Percentiles rank a stretch among this genome's conserved stretches.
Conservation (phyloP, 2,113 vertebrate genomes). For the Dinomys branickii region DNA sequence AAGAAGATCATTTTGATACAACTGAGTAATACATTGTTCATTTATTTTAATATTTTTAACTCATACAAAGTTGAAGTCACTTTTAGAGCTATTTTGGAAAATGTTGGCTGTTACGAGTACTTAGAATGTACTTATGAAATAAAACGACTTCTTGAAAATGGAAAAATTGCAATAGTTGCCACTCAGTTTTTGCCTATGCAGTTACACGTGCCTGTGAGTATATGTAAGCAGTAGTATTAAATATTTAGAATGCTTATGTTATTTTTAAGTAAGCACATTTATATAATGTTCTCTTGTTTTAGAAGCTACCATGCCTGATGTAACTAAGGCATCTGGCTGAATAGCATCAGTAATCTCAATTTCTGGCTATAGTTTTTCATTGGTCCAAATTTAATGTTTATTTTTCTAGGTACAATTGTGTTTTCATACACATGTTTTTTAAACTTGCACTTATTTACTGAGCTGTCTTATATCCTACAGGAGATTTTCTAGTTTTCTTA, state of each 20-base stretch:
- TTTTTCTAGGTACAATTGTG: not conserved
- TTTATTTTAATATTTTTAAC: not conserved
- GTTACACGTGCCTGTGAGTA: fast-evolving
- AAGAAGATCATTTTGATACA: not conserved
- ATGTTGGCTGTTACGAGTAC: not conserved
- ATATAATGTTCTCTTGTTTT: not conserved
- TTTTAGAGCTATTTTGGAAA: not conserved
- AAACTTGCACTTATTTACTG: not conserved
- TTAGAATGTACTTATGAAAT: not conserved
- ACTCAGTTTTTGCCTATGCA: not conserved
- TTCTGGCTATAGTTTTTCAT: not conserved
- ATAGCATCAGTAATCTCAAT: not conserved
- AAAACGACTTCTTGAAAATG: not conserved
- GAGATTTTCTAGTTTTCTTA: not conserved
- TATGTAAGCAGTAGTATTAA: not conserved
- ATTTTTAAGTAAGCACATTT: not conserved
- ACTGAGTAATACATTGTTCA: not conserved
- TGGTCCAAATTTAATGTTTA: not conserved
- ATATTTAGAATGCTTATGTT: not conserved
- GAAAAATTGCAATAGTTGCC: not conserved
- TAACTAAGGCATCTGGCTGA: not conserved
- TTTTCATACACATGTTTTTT: not conserved
- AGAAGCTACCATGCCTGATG: not conserved
- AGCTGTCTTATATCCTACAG: not conserved
- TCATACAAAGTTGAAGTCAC: not conserved